Evolutionary conservation across 2,113 vertebrate genomes (phyloP).

Genomic region (Malurus melanocephalus): DNA sequence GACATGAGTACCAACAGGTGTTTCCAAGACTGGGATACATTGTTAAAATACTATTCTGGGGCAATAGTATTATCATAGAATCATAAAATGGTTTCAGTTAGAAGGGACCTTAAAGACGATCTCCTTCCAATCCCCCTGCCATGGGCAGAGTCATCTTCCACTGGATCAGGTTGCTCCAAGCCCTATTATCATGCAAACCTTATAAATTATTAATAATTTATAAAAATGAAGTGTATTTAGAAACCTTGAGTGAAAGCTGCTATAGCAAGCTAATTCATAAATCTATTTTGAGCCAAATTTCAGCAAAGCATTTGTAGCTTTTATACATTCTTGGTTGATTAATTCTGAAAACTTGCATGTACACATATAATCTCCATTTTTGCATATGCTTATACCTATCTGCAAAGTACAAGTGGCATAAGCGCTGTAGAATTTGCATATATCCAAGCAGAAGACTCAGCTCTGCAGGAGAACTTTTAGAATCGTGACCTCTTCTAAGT

Average conservation of each 20-base stretch:
- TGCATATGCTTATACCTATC: constrained; percentile 45
- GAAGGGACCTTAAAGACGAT: neutral
- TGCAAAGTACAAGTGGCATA: constrained; percentile 21
- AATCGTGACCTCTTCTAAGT: neutral
- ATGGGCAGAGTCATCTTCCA: neutral
- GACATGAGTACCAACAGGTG: neutral
- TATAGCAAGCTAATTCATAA: neutral
- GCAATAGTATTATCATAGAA: neutral
- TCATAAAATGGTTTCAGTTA: neutral
- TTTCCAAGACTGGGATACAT: neutral
- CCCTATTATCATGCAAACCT: neutral
- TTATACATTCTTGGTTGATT: neutral
- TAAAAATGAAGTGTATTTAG: neutral
- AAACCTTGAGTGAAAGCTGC: neutral
- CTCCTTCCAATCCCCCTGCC: neutral
- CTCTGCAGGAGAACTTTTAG: neutral
- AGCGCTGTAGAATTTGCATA: constrained; percentile 13
- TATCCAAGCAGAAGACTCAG: neutral
- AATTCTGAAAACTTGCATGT: constrained; percentile 12
- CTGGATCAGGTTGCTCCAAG: neutral
- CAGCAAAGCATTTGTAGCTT: neutral
- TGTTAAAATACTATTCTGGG: neutral
- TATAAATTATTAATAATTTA: neutral
- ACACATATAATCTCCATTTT: constrained; percentile 39
- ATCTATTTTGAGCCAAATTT: constrained; percentile 4